A percentile compares a stretch with the other conserved stretches of the same genome.
Evolutionary conservation across 2,888 invertebrate genomes (phyloP).

Genomic region (Ethmia dodecea): DNA sequence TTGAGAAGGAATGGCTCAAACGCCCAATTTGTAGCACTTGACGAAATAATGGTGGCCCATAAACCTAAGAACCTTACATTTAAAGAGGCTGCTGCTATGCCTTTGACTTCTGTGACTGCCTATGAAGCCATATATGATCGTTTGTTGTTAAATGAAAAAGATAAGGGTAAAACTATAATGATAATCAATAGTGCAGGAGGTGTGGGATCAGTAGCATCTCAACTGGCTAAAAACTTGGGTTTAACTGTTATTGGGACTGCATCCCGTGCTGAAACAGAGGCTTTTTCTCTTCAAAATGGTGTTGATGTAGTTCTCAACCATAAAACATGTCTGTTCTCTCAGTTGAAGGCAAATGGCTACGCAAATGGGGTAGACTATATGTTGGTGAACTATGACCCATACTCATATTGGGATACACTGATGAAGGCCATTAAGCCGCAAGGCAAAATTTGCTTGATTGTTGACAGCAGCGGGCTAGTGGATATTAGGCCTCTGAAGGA

Average conservation of each 20-base stretch:
- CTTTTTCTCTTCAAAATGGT: constrained; percentile 44
- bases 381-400: constrained; percentile 60
- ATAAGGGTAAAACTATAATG: constrained; percentile 51
- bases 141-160: constrained; percentile 48
- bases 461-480: constrained; percentile 52
- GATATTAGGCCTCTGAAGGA: constrained; percentile 48
- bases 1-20: constrained; percentile 51
- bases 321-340: constrained; percentile 43
- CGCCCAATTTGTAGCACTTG: constrained; percentile 53
- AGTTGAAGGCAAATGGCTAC: constrained; percentile 45
- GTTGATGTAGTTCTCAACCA: constrained; percentile 56
- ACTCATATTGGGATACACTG: constrained; percentile 58
- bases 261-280: constrained; percentile 47
- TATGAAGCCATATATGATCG: constrained; percentile 56
- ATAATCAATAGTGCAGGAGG: constrained; percentile 66
- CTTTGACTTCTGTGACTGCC: constrained; percentile 53
- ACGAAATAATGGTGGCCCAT: constrained; percentile 45
- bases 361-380: constrained; percentile 55
- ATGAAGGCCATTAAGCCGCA: constrained; percentile 56
- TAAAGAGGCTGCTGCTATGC: constrained; percentile 65
- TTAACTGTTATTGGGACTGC: constrained; percentile 62
- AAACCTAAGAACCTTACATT: constrained; percentile 57
- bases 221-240: constrained; percentile 53
- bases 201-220: constrained; percentile 59
- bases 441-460: constrained; percentile 58